phyloP scores from a whole-genome alignment of 1,140 invertebrate genomes.

The Drosophila setifemur region DNA sequence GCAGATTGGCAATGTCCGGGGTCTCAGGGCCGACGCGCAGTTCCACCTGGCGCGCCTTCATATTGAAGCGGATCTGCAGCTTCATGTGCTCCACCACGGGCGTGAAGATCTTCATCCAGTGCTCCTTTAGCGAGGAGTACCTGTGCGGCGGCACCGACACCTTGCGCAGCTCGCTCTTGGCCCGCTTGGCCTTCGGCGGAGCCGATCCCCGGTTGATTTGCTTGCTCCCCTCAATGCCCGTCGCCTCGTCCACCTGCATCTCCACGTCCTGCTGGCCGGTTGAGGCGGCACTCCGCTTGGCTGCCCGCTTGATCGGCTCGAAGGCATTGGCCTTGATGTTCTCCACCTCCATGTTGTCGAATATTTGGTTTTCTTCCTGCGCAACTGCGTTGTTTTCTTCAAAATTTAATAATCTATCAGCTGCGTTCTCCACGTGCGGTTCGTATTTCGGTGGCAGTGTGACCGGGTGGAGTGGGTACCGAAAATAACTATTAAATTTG shows the following conservation, averaged over 20 bases:
- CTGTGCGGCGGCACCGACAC: constrained; percentile 87
- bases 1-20: constrained; percentile 93
- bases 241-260: constrained; percentile 86
- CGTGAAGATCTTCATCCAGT: constrained; percentile 98
- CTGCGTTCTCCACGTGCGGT: constrained; percentile 31
- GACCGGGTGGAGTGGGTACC: background rate
- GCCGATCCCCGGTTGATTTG: constrained; percentile 60
- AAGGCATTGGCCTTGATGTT: constrained; percentile 85
- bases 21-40: constrained; percentile 86
- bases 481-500: no score
- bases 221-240: constrained; percentile 85
- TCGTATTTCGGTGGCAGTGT: background rate
- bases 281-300: constrained; percentile 83
- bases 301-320: constrained; percentile 83
- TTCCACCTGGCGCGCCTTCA: constrained; percentile 90
- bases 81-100: constrained; percentile 97
- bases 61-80: constrained; percentile 97
- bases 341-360: constrained; percentile 59
- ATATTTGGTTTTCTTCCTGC: background rate
- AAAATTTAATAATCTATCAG: no score
- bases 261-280: constrained; percentile 72
- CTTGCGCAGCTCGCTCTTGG: constrained; percentile 86
- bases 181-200: constrained; percentile 83
- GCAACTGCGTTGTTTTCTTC: constrained; percentile 30
- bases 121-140: constrained; percentile 96